Percentiles rank a stretch among this genome's conserved stretches.
Evolutionary conservation across 2,888 invertebrate genomes (phyloP).

Genomic region (Sicus ferrugineus): DNA sequence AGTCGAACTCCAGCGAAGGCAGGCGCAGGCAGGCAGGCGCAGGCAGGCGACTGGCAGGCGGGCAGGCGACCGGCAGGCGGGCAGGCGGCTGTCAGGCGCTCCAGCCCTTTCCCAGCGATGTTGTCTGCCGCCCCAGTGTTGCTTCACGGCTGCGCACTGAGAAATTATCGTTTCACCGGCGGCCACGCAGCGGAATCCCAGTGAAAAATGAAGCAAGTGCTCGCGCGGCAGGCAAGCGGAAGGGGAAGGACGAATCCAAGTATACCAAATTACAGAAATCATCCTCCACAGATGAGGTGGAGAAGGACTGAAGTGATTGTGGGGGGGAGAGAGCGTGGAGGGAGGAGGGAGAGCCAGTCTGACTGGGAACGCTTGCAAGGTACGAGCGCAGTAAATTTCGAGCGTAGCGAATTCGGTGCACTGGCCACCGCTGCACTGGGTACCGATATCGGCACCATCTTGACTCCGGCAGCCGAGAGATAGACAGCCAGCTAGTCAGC

Average conservation of each 20-base stretch:
- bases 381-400: slow-evolving; percentile 27
- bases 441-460: not conserved
- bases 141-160: slow-evolving; percentile 3
- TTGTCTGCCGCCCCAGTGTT: not conserved
- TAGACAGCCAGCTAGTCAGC: too few relatives aligned
- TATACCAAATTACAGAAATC: slow-evolving; percentile 14
- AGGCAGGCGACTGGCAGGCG: slow-evolving; percentile 9
- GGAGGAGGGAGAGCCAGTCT: not conserved
- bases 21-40: not conserved
- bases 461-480: too few relatives aligned
- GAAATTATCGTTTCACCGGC: slow-evolving; percentile 12
- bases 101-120: slow-evolving; percentile 22
- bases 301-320: not conserved
- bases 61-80: not conserved
- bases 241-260: not conserved
- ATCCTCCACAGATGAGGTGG: not conserved
- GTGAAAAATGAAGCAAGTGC: too few relatives aligned
- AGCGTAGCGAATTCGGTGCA: slow-evolving; percentile 23
- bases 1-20: slow-evolving; percentile 22
- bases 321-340: not conserved
- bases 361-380: not conserved
- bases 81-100: slow-evolving; percentile 15
- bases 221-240: not conserved
- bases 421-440: not conserved
- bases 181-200: not conserved